Base-by-base conservation (phyloP, 2,888 invertebrate species). In the Epinotia ramella region DNA sequence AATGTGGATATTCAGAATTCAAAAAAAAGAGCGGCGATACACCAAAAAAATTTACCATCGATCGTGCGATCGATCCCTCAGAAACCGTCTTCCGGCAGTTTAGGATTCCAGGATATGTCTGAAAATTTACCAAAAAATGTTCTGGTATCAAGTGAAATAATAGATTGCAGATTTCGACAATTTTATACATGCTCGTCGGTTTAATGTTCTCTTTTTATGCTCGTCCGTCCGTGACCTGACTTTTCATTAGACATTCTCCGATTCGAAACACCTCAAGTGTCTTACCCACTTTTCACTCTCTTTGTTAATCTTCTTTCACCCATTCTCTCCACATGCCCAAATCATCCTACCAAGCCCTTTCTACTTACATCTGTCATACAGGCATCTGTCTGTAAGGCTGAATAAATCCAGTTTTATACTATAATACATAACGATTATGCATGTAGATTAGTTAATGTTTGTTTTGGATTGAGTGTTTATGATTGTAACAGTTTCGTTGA, bases 381-480 rank as follows among this genome's bases (percentile, higher is more conserved):
- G n/a, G n/a, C n/a, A n/a, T n/a, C n/a, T n/a, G n/a, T n/a, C n/a
- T n/a, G n/a, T n/a, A n/a, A n/a, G 40, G 40, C 40, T 40, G 2
- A 44, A 66, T 68, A 20, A 24, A 44, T 44, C 20, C 56, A 3
- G 40, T 9, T 0, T 40, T 40, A 40, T 33, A 33, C 33, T 16
- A n/a, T 16, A 16, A 49, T 63, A 20, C 62, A 24, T 60, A 18
- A 44, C 33, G n/a, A 60, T 67, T 60, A 60, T 65, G 40, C 28
- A 28, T 24, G 70, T 53, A 62, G 71, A 76, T 63, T 67, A 62
- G 56, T 71, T 62, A 18, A 18, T 76, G 62, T 76, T 76, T 72
- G 72, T 76, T 71, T 76, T 67, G 75, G 76, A 72, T 76, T 24
- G 56, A 62, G 57, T 40, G 65, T 66, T 59, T 65, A 75, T 66